Percentiles rank a stretch among this genome's conserved stretches.
phyloP scores from a whole-genome alignment of 2,113 vertebrate species.

The Chionodraco myersi region DNA sequence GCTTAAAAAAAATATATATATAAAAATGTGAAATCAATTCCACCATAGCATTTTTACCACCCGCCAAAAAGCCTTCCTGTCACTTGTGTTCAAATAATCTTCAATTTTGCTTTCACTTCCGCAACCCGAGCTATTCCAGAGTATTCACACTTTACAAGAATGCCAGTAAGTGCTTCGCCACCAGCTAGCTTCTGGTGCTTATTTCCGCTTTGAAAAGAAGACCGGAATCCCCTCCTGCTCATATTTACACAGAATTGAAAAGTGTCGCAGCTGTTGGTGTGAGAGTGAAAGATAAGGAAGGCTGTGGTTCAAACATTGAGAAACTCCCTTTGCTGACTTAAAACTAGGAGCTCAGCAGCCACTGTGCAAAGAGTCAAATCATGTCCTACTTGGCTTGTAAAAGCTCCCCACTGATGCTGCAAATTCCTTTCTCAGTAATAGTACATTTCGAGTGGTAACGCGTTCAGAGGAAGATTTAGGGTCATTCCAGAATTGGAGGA shows the following conservation, averaged over 20 bases:
- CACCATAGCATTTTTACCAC: no score
- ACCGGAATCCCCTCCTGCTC: constrained; percentile 19
- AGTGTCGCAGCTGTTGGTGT: background rate
- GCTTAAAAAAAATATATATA: background rate
- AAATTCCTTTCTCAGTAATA: background rate
- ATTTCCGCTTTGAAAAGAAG: background rate
- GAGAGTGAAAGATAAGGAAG: background rate
- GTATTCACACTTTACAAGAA: background rate
- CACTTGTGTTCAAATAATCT: constrained; percentile 21
- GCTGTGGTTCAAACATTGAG: constrained; percentile 34
- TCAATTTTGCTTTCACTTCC: constrained; percentile 61
- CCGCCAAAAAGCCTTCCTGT: constrained; percentile 20
- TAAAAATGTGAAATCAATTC: no score
- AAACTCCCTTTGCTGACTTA: constrained; percentile 46
- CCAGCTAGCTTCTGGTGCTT: background rate
- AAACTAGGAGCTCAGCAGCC: background rate
- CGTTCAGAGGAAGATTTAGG: background rate
- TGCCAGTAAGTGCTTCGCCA: constrained; percentile 20
- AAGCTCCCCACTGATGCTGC: background rate
- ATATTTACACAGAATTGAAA: background rate
- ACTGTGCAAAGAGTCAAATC: background rate
- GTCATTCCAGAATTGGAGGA: no score
- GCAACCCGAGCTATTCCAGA: background rate
- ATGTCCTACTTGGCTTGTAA: background rate
- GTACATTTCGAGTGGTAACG: background rate